These are phyloP conservation scores for Lycocerus yunnanus DNA, from an alignment of 2,888 invertebrate species.

Conservation along the genomic window DNA sequence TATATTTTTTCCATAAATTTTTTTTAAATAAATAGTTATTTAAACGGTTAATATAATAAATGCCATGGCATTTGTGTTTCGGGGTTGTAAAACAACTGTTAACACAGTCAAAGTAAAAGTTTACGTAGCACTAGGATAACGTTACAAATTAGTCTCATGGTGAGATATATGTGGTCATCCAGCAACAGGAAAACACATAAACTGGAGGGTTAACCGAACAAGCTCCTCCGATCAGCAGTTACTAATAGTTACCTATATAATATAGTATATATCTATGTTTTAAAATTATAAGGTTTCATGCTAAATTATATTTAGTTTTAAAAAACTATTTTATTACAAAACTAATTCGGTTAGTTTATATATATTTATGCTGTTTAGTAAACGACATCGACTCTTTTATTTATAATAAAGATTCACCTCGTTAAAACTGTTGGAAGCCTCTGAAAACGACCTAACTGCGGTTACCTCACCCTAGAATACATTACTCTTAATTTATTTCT, in stretches of 20 bases:
- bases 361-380: constrained; percentile 1
- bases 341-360: neutral
- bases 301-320: too few species aligned
- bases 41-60: constrained; percentile 36
- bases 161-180: constrained; percentile 44
- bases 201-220: constrained; percentile 31
- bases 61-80: constrained; percentile 36
- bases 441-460: constrained; percentile 18
- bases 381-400: neutral
- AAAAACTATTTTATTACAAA: neutral
- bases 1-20: too few species aligned
- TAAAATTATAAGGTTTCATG: neutral
- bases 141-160: constrained; percentile 43
- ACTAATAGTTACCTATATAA: constrained; percentile 13
- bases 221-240: constrained; percentile 22
- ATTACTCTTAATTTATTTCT: constrained; percentile 31
- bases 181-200: constrained; percentile 40
- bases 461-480: constrained; percentile 27
- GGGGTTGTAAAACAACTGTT: constrained; percentile 40
- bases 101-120: constrained; percentile 36
- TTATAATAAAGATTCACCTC: constrained; percentile 7
- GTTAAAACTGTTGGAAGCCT: constrained; percentile 17
- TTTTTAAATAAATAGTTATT: neutral
- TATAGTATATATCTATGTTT: neutral
- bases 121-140: constrained; percentile 36